Percentiles rank a stretch among this genome's conserved stretches.
Evolutionary conservation across 2,888 invertebrate species (phyloP).

Genomic region (Xestia ashworthii): DNA sequence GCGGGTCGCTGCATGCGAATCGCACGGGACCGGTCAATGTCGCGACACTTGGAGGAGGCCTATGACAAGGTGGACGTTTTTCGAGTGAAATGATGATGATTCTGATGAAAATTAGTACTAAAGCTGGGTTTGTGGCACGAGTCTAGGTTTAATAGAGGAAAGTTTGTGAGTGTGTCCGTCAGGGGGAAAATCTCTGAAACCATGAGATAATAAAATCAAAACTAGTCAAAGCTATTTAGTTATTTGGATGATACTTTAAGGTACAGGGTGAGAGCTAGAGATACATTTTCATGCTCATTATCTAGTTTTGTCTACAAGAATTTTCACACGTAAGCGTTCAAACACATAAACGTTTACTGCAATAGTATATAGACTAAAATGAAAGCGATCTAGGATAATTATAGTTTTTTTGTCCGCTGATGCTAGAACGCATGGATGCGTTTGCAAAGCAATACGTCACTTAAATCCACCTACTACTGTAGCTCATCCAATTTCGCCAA

Average conservation of each 20-base stretch:
- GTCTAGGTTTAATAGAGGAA: background rate
- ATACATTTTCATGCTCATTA: background rate
- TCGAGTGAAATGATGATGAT: no score
- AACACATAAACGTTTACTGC: background rate
- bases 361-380: background rate
- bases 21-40: no score
- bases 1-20: no score
- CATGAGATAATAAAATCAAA: background rate
- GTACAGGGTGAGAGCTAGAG: background rate
- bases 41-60: no score
- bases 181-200: background rate
- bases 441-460: background rate
- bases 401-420: background rate
- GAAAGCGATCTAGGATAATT: background rate
- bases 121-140: no score
- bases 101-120: background rate
- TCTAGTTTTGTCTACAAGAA: background rate
- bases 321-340: background rate
- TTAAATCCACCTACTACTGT: background rate
- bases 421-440: background rate
- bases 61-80: no score
- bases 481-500: background rate
- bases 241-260: background rate
- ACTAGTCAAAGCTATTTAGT: background rate
- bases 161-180: background rate